Evolutionary conservation across 2,888 invertebrate genomes (phyloP), one percentile per base, ranked within the genome.

Genomic region (Meteorus cinctellus): DNA sequence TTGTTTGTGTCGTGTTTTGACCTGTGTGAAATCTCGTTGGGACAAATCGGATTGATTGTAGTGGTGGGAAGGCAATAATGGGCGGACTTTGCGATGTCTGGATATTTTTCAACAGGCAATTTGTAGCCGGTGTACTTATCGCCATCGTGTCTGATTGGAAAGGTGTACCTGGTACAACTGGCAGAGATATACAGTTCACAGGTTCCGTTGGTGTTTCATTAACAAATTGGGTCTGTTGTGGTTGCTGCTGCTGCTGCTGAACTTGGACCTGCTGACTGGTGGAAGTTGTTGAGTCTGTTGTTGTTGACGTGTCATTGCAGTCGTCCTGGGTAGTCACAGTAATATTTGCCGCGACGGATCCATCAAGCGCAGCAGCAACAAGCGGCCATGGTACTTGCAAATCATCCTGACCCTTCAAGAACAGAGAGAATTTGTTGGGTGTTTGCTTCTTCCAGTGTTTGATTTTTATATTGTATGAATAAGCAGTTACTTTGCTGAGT

Each of bases 331-430:
- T 86, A 1, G 86, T 84, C 1, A 87, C 87, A 0, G 88, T 86
- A 34, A 87, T 87, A 66, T 88, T 89, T 12, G 87, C 86, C 16
- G 86, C 85, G 2, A 89, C 89, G 5, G 89, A 86, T 55, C 85
- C 88, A 78, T 90, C 91, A 29, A 92, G 82, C 48, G 92, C 91
- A n/a, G 91, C 91, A 10, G 91, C 91, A n/a, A 91, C 91, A 85
- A 91, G 72, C 19, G 89, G 89, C 89, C 89, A 89, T n/a, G 88
- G 89, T 27, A 93, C 92, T 84, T 92, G 92, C 70, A 93, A 86
- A 82, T 92, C 92, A 85, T 93, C 92, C 86, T 92, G 92, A 90
- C 92, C 80, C 84, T 86, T 78, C 66, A 70, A 66, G 71, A 45
- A 66, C 63, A 31, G 55, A 66, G 51, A 67, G 27, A 45, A 55